These are phyloP conservation scores for Drosophila macrospina DNA, from an alignment of 2,888 invertebrate genomes.

Conservation along the genomic window DNA sequence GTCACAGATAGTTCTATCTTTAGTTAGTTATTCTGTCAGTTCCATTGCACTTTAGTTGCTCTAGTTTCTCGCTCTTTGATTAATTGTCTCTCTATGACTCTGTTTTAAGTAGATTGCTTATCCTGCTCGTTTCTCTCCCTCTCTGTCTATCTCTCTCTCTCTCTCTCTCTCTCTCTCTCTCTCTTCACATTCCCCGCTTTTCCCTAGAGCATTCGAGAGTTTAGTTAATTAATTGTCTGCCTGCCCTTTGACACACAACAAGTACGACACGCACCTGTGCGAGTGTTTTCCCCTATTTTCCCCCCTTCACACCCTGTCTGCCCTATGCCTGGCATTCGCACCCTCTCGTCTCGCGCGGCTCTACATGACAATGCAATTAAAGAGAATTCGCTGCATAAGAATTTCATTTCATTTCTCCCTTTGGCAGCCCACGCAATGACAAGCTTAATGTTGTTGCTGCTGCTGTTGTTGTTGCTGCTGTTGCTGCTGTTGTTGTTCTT, in stretches of 20 bases:
- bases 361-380: conserved; percentile 47
- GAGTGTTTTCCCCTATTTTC: not conserved
- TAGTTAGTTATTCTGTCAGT: too few relatives aligned
- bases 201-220: not conserved
- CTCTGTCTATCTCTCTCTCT: too few relatives aligned
- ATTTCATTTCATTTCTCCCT: conserved; percentile 37
- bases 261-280: conserved; percentile 22
- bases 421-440: conserved; percentile 15
- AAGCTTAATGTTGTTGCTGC: conserved; percentile 10
- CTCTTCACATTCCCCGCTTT: not conserved
- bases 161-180: too few relatives aligned
- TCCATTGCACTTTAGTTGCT: too few relatives aligned
- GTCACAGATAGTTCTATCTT: too few relatives aligned
- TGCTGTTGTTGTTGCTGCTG: conserved; percentile 14
- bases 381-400: conserved; percentile 40
- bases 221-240: conserved; percentile 30
- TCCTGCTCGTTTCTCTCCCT: too few relatives aligned
- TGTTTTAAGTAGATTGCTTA: too few relatives aligned
- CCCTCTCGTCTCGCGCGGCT: not conserved
- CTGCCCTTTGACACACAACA: conserved; percentile 8
- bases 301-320: not conserved
- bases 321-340: not conserved
- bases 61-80: too few relatives aligned
- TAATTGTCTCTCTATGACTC: too few relatives aligned
- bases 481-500: conserved; percentile 13